A percentile compares a stretch with the other conserved stretches of the same genome.
These are phyloP conservation scores for Pomatorhinus ruficollis DNA, from an alignment of 2,113 vertebrate species.

Conservation along the genomic window DNA sequence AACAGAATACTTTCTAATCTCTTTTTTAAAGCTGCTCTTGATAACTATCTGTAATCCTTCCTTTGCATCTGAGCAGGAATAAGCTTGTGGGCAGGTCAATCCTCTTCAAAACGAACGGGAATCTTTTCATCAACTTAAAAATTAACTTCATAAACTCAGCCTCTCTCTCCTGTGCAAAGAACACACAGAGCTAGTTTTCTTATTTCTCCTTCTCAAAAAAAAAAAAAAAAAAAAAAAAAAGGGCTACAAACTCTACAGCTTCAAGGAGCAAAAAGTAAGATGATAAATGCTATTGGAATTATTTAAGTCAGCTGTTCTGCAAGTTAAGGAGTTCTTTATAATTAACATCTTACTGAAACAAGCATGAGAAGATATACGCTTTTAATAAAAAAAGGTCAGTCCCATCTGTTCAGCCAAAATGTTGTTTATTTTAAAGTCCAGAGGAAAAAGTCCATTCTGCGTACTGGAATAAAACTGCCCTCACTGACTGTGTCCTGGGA, in stretches of 20 bases:
- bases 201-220: not conserved
- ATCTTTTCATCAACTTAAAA: not conserved
- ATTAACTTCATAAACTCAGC: not conserved
- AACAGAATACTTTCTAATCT: not conserved
- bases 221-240: not conserved
- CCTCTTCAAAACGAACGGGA: not conserved
- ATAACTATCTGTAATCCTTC: not conserved
- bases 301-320: not conserved
- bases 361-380: not conserved
- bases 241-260: not conserved
- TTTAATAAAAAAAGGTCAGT: conserved; percentile 7
- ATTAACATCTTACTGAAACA: not conserved
- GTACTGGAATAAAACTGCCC: not conserved
- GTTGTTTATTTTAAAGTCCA: conserved; percentile 23
- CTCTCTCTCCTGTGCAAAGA: not conserved
- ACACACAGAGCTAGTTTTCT: not conserved
- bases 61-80: not conserved
- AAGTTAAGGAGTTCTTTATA: not conserved
- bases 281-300: not conserved
- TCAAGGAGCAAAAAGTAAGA: not conserved
- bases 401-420: conserved; percentile 21
- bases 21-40: not conserved
- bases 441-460: not conserved
- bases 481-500: not conserved
- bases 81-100: not conserved